phyloP scores from a whole-genome alignment of 2,797 vertebrate genomes.

The Neosilurus hyrtlii region DNA sequence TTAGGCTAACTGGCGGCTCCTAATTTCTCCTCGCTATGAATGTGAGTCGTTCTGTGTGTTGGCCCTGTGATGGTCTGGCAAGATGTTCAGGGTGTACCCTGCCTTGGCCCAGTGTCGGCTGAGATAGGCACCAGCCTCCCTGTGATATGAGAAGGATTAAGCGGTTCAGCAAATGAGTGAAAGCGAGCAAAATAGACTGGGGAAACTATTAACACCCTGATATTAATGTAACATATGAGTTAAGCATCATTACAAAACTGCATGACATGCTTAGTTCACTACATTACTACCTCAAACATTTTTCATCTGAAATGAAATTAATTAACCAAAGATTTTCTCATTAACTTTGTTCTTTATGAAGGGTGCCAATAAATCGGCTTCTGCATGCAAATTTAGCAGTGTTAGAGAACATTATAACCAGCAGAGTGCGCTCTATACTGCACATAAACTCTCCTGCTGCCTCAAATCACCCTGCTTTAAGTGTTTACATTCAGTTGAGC shows the following conservation, averaged over 20 bases:
- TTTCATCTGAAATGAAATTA: background rate
- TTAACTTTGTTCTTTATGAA: background rate
- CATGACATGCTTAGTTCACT: background rate
- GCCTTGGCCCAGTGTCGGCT: no score
- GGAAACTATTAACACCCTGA: background rate
- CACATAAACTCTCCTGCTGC: conserved; percentile 7
- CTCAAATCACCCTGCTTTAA: conserved; percentile 1
- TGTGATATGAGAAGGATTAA: no score
- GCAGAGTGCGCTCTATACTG: conserved; percentile 33
- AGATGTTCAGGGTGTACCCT: no score
- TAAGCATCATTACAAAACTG: background rate
- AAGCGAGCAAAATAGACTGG: no score
- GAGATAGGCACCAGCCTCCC: no score
- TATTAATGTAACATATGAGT: background rate
- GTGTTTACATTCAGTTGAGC: background rate
- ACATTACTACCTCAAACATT: background rate
- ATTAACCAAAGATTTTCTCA: background rate
- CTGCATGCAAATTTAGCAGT: background rate
- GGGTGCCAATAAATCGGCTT: background rate
- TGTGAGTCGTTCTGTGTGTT: no score
- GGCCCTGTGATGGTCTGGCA: no score
- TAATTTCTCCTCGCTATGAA: no score
- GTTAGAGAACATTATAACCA: conserved; percentile 30
- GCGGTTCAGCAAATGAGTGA: no score
- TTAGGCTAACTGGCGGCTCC: no score